Evolutionary conservation across 2,113 vertebrate genomes (phyloP).

Genomic region (Psephotus haematonotus): DNA sequence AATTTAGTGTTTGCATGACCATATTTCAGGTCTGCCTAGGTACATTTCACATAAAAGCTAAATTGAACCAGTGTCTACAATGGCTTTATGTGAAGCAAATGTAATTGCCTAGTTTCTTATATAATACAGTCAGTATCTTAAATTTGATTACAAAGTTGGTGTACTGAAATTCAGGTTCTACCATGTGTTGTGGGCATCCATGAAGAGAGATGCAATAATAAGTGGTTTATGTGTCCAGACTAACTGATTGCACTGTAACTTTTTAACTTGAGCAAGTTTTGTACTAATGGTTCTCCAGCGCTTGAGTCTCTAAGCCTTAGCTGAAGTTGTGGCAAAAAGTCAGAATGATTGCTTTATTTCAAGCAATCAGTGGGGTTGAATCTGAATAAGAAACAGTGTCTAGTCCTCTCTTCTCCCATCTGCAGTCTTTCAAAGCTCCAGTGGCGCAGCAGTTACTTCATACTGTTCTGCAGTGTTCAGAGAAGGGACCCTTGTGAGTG

Average conservation of each 20-base stretch:
- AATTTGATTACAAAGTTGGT: not conserved
- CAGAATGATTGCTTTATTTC: not conserved
- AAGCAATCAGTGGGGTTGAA: not conserved
- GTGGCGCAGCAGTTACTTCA: not conserved
- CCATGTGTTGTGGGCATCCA: not conserved
- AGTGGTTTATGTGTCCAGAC: not conserved
- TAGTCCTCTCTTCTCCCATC: not conserved
- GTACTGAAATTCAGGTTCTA: not conserved
- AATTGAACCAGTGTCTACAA: not conserved
- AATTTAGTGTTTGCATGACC: not conserved
- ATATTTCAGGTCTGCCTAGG: not conserved
- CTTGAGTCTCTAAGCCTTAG: not conserved
- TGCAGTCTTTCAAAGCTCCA: not conserved
- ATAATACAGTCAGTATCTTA: not conserved
- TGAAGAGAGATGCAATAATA: rapidly evolving
- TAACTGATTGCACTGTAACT: not conserved
- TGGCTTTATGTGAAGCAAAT: not conserved
- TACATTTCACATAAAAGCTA: not conserved
- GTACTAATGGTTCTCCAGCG: not conserved
- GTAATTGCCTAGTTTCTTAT: not conserved
- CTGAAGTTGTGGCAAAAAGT: not conserved
- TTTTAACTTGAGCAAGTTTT: not conserved
- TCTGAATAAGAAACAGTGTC: not conserved
- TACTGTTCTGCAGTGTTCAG: not conserved
- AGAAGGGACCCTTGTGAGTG: not conserved